Evolutionary conservation across 2,113 vertebrate species (phyloP).

Genomic region (Rhabdomys dilectus): DNA sequence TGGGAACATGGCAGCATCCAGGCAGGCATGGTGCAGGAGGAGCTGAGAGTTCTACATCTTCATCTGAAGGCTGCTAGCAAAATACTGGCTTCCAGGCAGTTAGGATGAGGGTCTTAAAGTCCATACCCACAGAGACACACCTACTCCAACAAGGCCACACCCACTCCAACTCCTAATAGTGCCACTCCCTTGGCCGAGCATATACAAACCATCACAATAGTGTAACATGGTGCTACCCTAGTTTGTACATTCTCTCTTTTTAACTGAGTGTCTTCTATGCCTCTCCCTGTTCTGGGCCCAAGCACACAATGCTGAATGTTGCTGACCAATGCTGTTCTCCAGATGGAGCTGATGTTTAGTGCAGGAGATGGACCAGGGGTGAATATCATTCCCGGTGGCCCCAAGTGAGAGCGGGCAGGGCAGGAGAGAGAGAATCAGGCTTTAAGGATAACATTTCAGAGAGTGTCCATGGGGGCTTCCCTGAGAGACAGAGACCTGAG

Average conservation of each 20-base stretch:
- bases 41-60: no score
- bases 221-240: fast-evolving
- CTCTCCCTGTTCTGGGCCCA: background rate
- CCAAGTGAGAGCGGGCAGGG: background rate
- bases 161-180: no score
- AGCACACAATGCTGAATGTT: background rate
- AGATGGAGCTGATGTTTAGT: background rate
- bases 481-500: background rate
- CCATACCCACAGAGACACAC: no score
- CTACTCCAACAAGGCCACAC: no score
- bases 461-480: background rate
- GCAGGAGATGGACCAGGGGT: background rate
- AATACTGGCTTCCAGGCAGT: no score
- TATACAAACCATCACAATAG: no score
- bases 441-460: background rate
- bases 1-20: no score
- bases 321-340: background rate
- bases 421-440: background rate
- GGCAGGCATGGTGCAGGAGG: no score
- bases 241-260: background rate
- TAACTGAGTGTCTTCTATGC: background rate
- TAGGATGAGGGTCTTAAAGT: no score
- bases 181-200: no score
- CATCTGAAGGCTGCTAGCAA: no score
- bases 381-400: background rate